Base-by-base conservation (phyloP, 2,888 invertebrate genomes). In the Drosophila picticornis region DNA sequence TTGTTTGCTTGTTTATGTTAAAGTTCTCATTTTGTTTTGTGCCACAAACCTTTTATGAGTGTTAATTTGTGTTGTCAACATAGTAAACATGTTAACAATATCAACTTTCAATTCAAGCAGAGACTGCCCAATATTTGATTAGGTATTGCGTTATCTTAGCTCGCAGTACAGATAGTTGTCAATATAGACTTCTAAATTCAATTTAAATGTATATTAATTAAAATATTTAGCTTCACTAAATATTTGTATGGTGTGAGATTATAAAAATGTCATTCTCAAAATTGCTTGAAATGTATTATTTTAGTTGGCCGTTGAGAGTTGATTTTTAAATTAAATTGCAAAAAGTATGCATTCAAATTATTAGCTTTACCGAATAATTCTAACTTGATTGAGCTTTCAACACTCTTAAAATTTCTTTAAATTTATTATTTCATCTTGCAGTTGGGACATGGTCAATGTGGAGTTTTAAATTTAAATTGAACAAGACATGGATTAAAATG, bases 41-140 rank as follows among this genome's bases (percentile, higher is more conserved):
- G 69, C 59, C 73, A 71, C 67, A 77, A 75, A 85, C 87, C 82
- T 88, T 84, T 85, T 83, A 81, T 83, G 85, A 85, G 82, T 85
- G 85, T 83, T 88, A 86, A 86, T 86, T 86, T 85, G 82, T 79
- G 82, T 81, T 88, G 88, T 84, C 86, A 86, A 88, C 85, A 85
- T 82, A 75, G 82, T 80, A 82, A 80, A 82, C 81, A 87, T 80
- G 78, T 75, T 59, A 65, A 67, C 70, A 70, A 51, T 56, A 61
- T 48, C 50, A 38, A 53, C 51, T 48, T 57, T 46, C 27, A n/a
- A 22, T 31, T 25, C 57, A n/a, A 51, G 31, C 2, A 25, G 10
- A 46, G 29, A 10, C 22, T 25, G 13, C 1, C 22, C 13, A 25
- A 31, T 25, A 38, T 38, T 32, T 5, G 22, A 22, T n/a, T 16